Percentiles rank a stretch among this genome's conserved stretches.
These are phyloP conservation scores for Lochmaea capreae DNA, from an alignment of 2,888 invertebrate species.

Conservation along the genomic window DNA sequence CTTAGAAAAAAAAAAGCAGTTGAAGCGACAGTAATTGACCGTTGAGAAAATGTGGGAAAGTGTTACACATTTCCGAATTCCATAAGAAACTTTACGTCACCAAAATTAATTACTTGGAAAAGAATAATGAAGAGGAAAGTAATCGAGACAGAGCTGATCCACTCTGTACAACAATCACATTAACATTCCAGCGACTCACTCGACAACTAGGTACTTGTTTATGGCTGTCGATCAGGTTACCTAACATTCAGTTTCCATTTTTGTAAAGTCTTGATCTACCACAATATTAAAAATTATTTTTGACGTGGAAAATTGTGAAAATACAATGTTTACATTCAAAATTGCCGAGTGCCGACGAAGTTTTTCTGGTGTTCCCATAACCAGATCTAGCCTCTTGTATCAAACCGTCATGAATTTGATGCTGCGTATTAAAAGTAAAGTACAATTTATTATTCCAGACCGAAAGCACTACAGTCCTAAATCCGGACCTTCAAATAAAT, in stretches of 20 bases:
- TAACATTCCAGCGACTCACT: not conserved
- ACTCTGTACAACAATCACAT: not conserved
- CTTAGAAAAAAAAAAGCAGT: slow-evolving; percentile 30
- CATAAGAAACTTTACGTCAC: slow-evolving; percentile 1
- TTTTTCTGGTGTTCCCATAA: too few species aligned
- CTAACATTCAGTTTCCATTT: slow-evolving; percentile 30
- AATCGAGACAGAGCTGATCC: not conserved
- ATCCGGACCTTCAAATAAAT: too few species aligned
- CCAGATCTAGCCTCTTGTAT: too few species aligned
- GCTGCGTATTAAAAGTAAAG: too few species aligned
- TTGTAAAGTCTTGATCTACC: slow-evolving; percentile 41
- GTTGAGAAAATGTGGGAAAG: slow-evolving; percentile 54
- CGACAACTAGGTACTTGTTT: slow-evolving; percentile 17
- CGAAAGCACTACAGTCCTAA: too few species aligned
- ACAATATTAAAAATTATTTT: slow-evolving; percentile 17
- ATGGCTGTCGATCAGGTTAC: slow-evolving; percentile 4
- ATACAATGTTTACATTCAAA: too few species aligned
- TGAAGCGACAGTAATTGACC: slow-evolving; percentile 35
- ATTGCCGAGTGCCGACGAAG: too few species aligned
- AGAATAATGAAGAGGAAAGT: too few species aligned
- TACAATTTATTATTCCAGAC: too few species aligned
- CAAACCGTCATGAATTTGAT: too few species aligned
- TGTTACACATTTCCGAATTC: slow-evolving; percentile 54
- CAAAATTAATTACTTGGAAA: not conserved
- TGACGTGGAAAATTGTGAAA: too few species aligned